Evolutionary conservation across 2,888 invertebrate genomes (phyloP).

Genomic region (Megaustenia siamemsis): DNA sequence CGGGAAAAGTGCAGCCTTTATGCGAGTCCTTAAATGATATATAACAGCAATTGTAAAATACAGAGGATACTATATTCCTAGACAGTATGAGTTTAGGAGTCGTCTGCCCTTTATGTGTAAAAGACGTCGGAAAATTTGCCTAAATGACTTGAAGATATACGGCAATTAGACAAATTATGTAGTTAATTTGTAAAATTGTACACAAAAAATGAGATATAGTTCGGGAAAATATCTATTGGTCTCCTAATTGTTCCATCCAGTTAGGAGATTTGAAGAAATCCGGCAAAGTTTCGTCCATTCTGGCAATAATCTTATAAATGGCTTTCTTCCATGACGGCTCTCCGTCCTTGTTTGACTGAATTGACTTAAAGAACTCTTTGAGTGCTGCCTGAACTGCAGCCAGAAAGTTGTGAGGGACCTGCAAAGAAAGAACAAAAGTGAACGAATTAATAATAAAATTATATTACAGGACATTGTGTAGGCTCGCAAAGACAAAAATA

Average conservation of each 20-base stretch:
- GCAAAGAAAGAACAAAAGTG: conserved; percentile 65
- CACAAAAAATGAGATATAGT: too few relatives aligned
- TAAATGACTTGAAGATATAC: neutral
- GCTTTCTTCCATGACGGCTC: conserved; percentile 99
- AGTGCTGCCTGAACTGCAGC: conserved; percentile 98
- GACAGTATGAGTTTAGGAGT: neutral
- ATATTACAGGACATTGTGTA: too few relatives aligned
- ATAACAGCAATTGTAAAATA: neutral
- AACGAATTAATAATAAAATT: too few relatives aligned
- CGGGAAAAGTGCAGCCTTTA: neutral
- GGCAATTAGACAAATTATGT: neutral
- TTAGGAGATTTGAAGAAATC: conserved; percentile 99
- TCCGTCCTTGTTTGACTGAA: conserved; percentile 94
- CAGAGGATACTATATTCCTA: neutral
- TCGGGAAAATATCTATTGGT: conserved; percentile 63
- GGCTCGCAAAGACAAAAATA: too few relatives aligned
- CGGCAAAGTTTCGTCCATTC: conserved; percentile 98
- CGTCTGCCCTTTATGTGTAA: too few relatives aligned
- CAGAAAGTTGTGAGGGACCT: conserved; percentile 99
- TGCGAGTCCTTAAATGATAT: neutral
- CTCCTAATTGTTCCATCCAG: conserved; percentile 96
- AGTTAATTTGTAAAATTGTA: neutral
- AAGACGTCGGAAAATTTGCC: neutral
- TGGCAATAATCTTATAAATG: conserved; percentile 99
- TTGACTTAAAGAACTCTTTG: conserved; percentile 98